These are phyloP conservation scores for Scomber colias DNA, from an alignment of 2,113 vertebrate genomes.

Conservation along the genomic window DNA sequence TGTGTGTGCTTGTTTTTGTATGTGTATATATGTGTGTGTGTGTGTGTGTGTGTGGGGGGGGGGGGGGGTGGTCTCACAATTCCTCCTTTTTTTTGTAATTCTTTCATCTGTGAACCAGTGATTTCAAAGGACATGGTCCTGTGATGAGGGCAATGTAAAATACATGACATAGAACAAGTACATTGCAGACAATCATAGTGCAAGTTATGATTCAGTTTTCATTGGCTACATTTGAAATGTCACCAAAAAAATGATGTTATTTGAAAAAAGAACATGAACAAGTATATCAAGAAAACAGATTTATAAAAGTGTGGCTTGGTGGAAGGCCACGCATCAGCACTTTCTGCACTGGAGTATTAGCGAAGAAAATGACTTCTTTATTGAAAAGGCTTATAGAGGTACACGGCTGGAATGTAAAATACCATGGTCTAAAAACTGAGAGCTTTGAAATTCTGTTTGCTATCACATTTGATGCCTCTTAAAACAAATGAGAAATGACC, in stretches of 20 bases:
- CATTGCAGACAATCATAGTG: background rate
- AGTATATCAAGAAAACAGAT: background rate
- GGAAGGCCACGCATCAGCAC: background rate
- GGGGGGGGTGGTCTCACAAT: background rate
- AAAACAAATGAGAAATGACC: too few species aligned
- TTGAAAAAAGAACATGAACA: too few species aligned
- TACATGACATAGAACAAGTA: background rate
- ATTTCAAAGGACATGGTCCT: too few species aligned
- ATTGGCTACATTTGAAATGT: background rate
- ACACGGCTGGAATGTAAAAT: background rate
- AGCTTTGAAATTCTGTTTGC: background rate
- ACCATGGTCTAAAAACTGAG: background rate
- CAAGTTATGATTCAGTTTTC: background rate
- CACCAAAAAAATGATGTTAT: too few species aligned
- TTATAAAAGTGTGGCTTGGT: background rate
- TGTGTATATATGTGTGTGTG: background rate
- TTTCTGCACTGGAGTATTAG: background rate
- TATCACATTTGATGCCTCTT: too few species aligned
- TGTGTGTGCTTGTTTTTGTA: background rate
- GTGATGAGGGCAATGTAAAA: background rate
- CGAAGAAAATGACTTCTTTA: background rate
- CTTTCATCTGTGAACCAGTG: background rate
- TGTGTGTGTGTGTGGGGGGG: too few species aligned
- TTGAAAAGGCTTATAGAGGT: background rate
- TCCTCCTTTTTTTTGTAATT: background rate